Conservation (phyloP, 2,888 invertebrate species). For the Augiades crinisus region DNA sequence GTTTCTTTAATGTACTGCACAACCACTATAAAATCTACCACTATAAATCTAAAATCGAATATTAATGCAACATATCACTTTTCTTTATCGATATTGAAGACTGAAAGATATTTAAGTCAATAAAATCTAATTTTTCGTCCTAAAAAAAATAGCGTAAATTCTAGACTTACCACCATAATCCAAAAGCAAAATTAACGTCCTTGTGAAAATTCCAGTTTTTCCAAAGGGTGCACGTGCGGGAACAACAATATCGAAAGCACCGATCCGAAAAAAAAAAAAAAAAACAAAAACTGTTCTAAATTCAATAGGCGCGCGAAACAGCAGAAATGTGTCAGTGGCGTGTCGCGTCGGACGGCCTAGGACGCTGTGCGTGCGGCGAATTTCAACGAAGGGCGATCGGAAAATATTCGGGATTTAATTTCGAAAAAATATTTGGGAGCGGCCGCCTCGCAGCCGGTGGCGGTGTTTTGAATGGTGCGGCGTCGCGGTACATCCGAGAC, state of each 20-base stretch:
- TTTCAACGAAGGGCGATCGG: slow-evolving; percentile 50
- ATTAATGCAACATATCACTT: no score
- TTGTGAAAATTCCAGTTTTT: slow-evolving; percentile 47
- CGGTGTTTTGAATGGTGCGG: slow-evolving; percentile 68
- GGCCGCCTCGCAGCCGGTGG: slow-evolving; percentile 58
- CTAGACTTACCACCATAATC: slow-evolving; percentile 53
- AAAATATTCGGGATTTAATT: slow-evolving; percentile 54
- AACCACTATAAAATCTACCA: no score
- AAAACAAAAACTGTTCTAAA: slow-evolving; percentile 67
- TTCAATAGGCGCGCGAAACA: slow-evolving; percentile 73
- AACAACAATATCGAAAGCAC: slow-evolving; percentile 58
- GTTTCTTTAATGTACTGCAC: no score
- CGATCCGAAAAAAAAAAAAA: slow-evolving; percentile 55
- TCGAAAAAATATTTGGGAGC: slow-evolving; percentile 65
- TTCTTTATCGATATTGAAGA: no score
- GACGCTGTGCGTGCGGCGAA: slow-evolving; percentile 61
- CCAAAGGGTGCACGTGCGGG: slow-evolving; percentile 48
- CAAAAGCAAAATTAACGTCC: slow-evolving; percentile 36
- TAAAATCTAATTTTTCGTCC: no score
- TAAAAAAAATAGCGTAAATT: slow-evolving; percentile 9
- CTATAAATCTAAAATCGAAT: no score
- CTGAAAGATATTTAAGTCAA: no score
- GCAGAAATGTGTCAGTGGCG: slow-evolving; percentile 80
- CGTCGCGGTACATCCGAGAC: slow-evolving; percentile 61
- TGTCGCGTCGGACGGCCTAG: slow-evolving; percentile 69